phyloP scores from a whole-genome alignment of 2,888 invertebrate species.

The Acleris holmiana region DNA sequence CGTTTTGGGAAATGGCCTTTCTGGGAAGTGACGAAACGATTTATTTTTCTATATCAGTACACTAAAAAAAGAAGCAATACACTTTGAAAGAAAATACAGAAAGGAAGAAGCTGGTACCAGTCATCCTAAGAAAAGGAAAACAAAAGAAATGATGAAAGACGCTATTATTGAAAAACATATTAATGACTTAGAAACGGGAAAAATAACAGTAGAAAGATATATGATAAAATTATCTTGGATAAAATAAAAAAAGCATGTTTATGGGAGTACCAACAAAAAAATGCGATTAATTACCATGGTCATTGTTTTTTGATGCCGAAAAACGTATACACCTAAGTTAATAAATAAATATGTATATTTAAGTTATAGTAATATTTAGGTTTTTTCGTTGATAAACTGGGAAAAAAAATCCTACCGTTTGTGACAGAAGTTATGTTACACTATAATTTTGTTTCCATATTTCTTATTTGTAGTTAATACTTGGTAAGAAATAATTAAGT shows the following conservation, averaged over 20 bases:
- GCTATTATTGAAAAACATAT: constrained; percentile 4
- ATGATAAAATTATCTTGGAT: constrained; percentile 10
- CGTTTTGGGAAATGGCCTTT: too few relatives aligned
- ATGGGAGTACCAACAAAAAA: neutral
- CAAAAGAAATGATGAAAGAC: constrained; percentile 2
- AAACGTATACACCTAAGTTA: too few relatives aligned
- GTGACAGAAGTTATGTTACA: constrained; percentile 1
- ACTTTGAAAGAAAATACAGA: constrained; percentile 4
- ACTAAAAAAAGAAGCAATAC: constrained; percentile 5
- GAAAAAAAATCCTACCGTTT: constrained; percentile 2
- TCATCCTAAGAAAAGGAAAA: constrained; percentile 9
- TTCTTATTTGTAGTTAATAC: constrained; percentile 2
- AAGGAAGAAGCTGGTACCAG: constrained; percentile 10
- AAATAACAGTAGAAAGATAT: constrained; percentile 8
- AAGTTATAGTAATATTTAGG: constrained; percentile 2
- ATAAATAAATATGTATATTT: neutral
- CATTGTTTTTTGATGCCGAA: too few relatives aligned
- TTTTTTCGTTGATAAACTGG: neutral
- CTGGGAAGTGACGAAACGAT: too few relatives aligned
- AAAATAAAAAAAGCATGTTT: neutral
- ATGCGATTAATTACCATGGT: too few relatives aligned
- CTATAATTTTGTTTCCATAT: constrained; percentile 5
- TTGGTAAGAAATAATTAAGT: neutral
- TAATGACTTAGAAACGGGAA: constrained; percentile 1
- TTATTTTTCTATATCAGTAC: constrained; percentile 2